A percentile compares a stretch with the other conserved stretches of the same genome.
These are phyloP conservation scores for Macrosoma leucophasiata DNA, from an alignment of 2,888 invertebrate species.

Conservation along the genomic window DNA sequence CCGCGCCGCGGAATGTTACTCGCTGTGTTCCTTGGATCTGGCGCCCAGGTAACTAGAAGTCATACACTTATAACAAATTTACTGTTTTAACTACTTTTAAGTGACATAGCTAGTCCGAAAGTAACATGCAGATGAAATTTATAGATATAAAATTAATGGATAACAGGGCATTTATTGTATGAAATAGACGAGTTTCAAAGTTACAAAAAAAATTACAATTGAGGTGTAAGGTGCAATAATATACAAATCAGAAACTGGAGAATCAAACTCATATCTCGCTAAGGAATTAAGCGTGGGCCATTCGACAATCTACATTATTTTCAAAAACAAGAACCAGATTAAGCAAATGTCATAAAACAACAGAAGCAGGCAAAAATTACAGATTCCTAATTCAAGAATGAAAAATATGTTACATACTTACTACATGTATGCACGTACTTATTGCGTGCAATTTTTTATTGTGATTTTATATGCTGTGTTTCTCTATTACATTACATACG, in stretches of 20 bases:
- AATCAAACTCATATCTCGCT: conserved; percentile 20
- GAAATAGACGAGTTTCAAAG: too few species aligned
- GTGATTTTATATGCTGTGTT: conserved; percentile 6
- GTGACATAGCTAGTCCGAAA: too few species aligned
- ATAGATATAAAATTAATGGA: too few species aligned
- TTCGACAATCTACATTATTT: conserved; percentile 24
- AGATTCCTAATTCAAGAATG: conserved; percentile 12
- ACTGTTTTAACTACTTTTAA: too few species aligned
- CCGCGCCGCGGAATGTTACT: conserved; percentile 97
- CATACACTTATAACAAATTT: too few species aligned
- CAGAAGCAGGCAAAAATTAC: conserved; percentile 22
- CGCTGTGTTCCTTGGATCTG: conserved; percentile 96
- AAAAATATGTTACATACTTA: conserved; percentile 2
- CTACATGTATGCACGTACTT: conserved; percentile 1
- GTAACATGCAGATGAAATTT: too few species aligned
- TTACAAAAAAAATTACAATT: conserved; percentile 17
- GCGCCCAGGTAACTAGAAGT: conserved; percentile 86
- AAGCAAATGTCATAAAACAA: conserved; percentile 23
- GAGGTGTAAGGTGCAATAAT: conserved; percentile 21
- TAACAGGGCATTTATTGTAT: too few species aligned
- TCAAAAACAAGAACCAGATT: conserved; percentile 24
- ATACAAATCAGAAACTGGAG: conserved; percentile 22
- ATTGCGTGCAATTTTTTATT: conserved; percentile 4
- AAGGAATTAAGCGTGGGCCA: conserved; percentile 25
- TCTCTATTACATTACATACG: conserved; percentile 4